Base-by-base conservation (phyloP, 2,888 invertebrate genomes). In the Brenthis hecate region DNA sequence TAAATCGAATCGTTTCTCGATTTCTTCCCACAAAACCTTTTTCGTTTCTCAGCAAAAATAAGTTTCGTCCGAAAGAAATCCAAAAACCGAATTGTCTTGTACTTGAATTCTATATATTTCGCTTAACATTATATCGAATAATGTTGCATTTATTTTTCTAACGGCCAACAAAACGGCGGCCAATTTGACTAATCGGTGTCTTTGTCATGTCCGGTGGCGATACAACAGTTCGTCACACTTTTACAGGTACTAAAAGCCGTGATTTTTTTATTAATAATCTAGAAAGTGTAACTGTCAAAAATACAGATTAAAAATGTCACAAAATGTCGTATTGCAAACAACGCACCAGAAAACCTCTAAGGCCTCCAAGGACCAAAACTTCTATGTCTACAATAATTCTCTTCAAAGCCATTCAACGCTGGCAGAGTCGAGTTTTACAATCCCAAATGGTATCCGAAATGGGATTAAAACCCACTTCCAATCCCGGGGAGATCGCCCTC, bases 71-170 rank as follows among this genome's bases (percentile, higher is more conserved):
- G 36, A 74, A 74, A 66, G 71, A 68, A 68, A 56, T 63, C 48
- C 47, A 47, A 67, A 62, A 65, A 48, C 54, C 47, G 36, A 56
- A 65, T 66, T 66, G 64, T n/a, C 60, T 73, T 73, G 73, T 73
- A 73, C 72, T 72, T 71, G 68, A 71, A 73, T 80, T 82, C 81
- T 85, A 85, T 82, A 85, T 81, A 84, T 85, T 88, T 87, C 84
- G 84, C 89, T 88, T 88, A 88, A 81, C 76, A 82, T 81, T 80
- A 81, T 60, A 80, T 85, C 85, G 87, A 85, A 87, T 88, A 89
- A 85, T 85, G 87, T 87, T 86, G 86, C 84, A 77, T 77, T 71
- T 48, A 23, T 58, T 28, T 28, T n/a, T 57, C 65, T 69, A 71
- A 62, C 60, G 70, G 58, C 67, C 72, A 60, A 48, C 57, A 69